Evolutionary conservation across 2,888 invertebrate genomes (phyloP).

Genomic region (Mechanitis messenoides): DNA sequence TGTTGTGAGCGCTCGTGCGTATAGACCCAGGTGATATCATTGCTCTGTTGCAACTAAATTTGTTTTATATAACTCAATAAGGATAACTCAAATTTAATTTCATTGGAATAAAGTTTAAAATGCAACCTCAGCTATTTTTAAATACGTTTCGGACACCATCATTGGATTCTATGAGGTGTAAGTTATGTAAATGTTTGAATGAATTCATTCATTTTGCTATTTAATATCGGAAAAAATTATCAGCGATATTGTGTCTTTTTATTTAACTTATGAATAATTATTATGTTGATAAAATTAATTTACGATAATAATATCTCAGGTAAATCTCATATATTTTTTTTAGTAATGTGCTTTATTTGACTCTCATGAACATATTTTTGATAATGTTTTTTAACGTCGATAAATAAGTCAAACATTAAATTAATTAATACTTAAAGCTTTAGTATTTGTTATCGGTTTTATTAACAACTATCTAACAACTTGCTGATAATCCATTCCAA

Average conservation of each 20-base stretch:
- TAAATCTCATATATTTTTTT: too few relatives aligned
- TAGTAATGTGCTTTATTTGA: too few relatives aligned
- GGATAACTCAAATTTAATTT: not conserved
- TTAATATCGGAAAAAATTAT: slow-evolving; percentile 7
- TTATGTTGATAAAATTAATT: too few relatives aligned
- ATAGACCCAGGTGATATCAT: slow-evolving; percentile 9
- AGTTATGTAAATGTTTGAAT: slow-evolving; percentile 17
- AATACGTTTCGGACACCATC: slow-evolving; percentile 9
- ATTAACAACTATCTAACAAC: not conserved
- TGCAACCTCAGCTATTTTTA: not conserved
- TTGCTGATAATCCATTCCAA: not conserved
- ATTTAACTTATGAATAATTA: too few relatives aligned
- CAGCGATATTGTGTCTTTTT: not conserved
- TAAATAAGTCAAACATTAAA: too few relatives aligned
- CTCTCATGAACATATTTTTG: too few relatives aligned
- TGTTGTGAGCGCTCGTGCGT: slow-evolving; percentile 6
- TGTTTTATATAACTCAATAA: slow-evolving; percentile 6
- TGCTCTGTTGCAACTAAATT: slow-evolving; percentile 10
- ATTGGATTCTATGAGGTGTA: slow-evolving; percentile 16
- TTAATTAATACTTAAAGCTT: not conserved
- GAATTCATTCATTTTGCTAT: slow-evolving; percentile 14
- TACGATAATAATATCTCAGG: too few relatives aligned
- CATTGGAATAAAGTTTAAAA: slow-evolving; percentile 3
- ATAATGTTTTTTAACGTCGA: too few relatives aligned
- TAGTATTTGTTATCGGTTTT: not conserved